These are phyloP conservation scores for Tinamus guttatus DNA, from an alignment of 2,113 vertebrate species.

Conservation along the genomic window DNA sequence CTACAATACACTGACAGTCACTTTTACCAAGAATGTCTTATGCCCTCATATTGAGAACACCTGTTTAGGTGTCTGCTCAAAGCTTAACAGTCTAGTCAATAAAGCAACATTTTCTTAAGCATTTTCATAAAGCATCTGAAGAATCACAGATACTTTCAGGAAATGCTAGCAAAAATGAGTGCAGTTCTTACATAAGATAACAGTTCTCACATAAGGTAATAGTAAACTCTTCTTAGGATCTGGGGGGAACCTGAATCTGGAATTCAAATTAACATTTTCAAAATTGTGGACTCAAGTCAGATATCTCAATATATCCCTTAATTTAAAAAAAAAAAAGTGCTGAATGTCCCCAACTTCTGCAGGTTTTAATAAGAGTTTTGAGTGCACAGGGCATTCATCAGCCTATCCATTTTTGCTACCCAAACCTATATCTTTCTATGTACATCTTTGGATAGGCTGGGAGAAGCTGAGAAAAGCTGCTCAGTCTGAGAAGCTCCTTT, in stretches of 20 bases:
- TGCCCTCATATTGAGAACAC: background rate
- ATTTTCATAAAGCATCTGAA: no score
- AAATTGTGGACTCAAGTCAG: background rate
- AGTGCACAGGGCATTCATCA: background rate
- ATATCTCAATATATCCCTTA: background rate
- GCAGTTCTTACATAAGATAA: background rate
- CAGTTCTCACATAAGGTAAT: background rate
- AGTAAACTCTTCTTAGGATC: background rate
- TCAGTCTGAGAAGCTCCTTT: background rate
- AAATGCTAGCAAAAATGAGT: background rate
- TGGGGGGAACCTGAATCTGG: background rate
- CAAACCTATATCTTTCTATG: background rate
- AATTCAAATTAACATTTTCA: background rate
- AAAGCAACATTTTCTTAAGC: background rate
- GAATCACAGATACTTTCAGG: background rate
- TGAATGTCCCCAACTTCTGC: background rate
- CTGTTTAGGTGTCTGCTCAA: background rate
- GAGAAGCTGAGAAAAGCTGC: background rate
- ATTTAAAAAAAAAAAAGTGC: background rate
- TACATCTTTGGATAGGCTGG: background rate
- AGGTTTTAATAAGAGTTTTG: background rate
- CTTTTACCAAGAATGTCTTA: background rate
- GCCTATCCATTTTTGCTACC: background rate
- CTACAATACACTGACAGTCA: background rate
- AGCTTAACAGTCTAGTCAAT: background rate